Evolutionary conservation across 2,888 invertebrate genomes (phyloP).

Genomic region (Eudasyphora cyanicolor): DNA sequence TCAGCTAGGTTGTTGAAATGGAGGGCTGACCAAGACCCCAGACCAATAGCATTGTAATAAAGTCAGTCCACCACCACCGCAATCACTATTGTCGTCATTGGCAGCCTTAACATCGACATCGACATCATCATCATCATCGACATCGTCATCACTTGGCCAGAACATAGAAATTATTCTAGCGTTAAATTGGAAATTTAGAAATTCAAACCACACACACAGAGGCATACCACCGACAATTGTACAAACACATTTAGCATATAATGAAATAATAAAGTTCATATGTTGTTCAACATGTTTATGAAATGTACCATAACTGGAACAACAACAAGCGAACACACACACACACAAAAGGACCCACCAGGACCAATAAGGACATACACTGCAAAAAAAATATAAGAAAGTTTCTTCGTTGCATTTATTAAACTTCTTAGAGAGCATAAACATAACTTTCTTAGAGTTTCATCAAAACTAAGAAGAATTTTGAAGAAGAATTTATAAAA

Average conservation of each 20-base stretch:
- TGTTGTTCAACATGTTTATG: conserved; percentile 33
- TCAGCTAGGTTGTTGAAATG: not conserved
- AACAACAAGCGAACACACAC: conserved; percentile 24
- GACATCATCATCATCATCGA: conserved; percentile 9
- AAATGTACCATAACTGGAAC: conserved; percentile 47
- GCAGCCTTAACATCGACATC: conserved; percentile 18
- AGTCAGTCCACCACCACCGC: not conserved
- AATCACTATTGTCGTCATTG: not conserved
- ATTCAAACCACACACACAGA: conserved; percentile 48
- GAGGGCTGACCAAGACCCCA: not conserved
- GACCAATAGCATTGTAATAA: no score
- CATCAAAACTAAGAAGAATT: no score
- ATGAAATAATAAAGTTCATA: conserved; percentile 51
- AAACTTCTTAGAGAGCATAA: not conserved
- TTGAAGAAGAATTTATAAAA: no score
- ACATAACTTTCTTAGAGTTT: no score
- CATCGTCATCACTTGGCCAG: conserved; percentile 62
- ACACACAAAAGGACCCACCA: conserved; percentile 1
- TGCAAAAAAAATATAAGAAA: no score
- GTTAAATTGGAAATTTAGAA: conserved; percentile 75
- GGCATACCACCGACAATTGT: not conserved
- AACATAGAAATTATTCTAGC: conserved; percentile 76
- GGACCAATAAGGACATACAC: not conserved
- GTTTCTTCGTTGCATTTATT: not conserved
- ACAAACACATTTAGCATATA: conserved; percentile 45